Conservation (phyloP, 2,797 vertebrate genomes). For the Melanogrammus aeglefinus region DNA sequence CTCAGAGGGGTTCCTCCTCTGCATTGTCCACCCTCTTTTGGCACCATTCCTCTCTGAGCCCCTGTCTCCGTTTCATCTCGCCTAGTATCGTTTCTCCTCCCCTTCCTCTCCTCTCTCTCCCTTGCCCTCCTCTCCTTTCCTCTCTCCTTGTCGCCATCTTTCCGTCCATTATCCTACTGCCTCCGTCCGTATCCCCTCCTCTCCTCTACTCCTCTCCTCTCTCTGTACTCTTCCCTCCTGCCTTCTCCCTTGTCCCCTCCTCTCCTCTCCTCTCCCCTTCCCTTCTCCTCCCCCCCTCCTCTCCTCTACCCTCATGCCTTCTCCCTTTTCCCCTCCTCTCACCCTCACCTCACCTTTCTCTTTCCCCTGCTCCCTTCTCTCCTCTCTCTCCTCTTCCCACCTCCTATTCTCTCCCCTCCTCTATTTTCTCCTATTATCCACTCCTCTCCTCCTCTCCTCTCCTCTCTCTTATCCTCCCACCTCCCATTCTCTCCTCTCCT, state of each 20-base stretch:
- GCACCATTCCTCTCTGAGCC: too few relatives aligned
- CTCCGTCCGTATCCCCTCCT: neutral
- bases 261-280: conserved; percentile 6
- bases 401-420: neutral
- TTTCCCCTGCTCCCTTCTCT: neutral
- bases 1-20: neutral
- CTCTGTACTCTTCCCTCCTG: too few relatives aligned
- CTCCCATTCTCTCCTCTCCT: conserved; percentile 1
- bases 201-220: neutral
- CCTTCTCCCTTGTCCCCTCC: too few relatives aligned
- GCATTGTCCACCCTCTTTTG: neutral
- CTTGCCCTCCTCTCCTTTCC: conserved; percentile 20
- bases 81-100: too few relatives aligned
- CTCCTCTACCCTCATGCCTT: neutral
- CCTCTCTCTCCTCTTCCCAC: conserved; percentile 22
- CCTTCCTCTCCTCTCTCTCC: conserved; percentile 13
- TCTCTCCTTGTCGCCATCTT: neutral
- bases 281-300: conserved; percentile 21
- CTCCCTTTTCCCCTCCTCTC: neutral
- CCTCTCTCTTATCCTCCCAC: neutral
- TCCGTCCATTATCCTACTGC: too few relatives aligned
- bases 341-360: neutral
- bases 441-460: conserved; percentile 1
- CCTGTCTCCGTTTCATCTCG: too few relatives aligned
- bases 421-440: neutral